Conservation (phyloP, 2,113 vertebrate species). For the Cinclus cinclus region DNA sequence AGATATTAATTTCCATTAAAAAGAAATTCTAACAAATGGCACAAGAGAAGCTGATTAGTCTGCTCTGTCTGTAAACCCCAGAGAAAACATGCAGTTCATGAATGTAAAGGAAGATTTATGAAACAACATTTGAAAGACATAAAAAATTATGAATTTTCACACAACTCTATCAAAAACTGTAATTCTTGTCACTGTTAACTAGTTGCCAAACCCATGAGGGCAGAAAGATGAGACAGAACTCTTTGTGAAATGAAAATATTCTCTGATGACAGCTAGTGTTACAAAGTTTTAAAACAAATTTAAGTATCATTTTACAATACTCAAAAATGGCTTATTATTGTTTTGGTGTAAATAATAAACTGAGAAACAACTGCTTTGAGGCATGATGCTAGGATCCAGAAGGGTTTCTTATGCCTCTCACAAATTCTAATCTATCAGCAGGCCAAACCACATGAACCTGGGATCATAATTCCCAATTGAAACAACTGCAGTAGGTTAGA, state of each 20-base stretch:
- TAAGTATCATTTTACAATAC: neutral
- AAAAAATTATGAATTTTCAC: neutral
- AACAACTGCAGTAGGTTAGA: neutral
- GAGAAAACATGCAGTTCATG: neutral
- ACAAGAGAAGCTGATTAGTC: neutral
- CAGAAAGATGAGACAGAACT: neutral
- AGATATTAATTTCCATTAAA: neutral
- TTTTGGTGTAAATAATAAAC: neutral
- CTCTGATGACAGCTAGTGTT: neutral
- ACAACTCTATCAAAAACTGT: neutral
- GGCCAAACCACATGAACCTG: neutral
- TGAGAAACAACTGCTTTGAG: neutral
- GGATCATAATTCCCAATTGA: neutral
- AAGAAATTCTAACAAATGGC: neutral
- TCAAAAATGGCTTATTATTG: neutral
- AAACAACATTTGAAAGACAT: neutral
- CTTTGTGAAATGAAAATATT: neutral
- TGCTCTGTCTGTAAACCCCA: neutral
- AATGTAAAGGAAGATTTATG: neutral
- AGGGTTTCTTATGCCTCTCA: neutral
- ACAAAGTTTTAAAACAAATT: neutral
- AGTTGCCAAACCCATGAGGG: neutral
- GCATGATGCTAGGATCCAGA: neutral
- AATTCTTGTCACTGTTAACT: neutral
- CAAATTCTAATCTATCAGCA: neutral